phyloP scores from a whole-genome alignment of 2,797 vertebrate species.

The Tangara arthus region DNA sequence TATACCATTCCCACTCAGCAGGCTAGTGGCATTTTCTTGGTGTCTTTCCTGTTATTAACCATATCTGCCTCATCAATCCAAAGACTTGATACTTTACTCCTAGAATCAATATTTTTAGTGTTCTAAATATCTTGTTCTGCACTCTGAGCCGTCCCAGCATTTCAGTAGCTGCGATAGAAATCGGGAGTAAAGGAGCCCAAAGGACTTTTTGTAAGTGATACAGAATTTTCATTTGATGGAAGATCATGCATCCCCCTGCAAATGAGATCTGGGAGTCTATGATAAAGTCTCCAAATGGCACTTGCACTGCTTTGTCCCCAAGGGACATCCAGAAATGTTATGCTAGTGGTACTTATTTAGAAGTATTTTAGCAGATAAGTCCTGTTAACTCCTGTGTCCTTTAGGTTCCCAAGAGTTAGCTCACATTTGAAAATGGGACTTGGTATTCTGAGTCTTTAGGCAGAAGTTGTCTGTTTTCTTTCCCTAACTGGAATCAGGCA shows the following conservation, averaged over 20 bases:
- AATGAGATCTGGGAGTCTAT: not conserved
- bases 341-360: not conserved
- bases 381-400: not conserved
- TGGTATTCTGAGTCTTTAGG: not conserved
- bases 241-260: not conserved
- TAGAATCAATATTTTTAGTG: not conserved
- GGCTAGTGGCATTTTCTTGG: not conserved
- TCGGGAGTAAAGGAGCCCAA: not conserved
- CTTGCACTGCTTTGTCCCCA: not conserved
- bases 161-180: not conserved
- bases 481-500: not conserved
- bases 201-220: not conserved
- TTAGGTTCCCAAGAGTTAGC: not conserved
- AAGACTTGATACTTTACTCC: not conserved
- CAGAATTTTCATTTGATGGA: not conserved
- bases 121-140: not conserved
- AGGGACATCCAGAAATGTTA: not conserved
- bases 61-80: not conserved
- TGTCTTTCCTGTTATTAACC: slow-evolving; percentile 3
- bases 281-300: not conserved
- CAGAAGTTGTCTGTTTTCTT: not conserved
- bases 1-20: not conserved
- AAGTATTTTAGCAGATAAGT: not conserved
- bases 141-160: not conserved
- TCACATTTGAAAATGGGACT: not conserved